Base-by-base conservation (phyloP, 2,888 invertebrate genomes). In the Cryptophagus acutangulus region DNA sequence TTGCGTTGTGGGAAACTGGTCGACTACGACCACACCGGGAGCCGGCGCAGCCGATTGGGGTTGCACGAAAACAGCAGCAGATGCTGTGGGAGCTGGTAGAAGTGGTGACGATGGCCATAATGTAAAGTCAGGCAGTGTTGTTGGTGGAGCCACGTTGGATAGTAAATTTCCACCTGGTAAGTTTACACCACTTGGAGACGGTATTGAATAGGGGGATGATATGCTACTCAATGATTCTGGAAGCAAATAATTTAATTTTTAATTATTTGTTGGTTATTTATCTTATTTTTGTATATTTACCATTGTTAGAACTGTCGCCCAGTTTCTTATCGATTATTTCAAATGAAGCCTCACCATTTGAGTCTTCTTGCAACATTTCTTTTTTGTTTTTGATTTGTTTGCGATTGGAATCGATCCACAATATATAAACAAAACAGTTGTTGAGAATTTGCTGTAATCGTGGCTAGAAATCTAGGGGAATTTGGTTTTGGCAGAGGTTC, bases 121-220 rank as follows among this genome's bases (percentile, higher is more conserved):
- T 44, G 75, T 65, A 48, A 83, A 84, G 62, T 77, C 82, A 1
- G 83, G 84, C 28, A 84, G 68, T 52, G 79, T 77, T 16, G 77
- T 72, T 1, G 84, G 84, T 3, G 84, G 84, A 30, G 81, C 75
- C n/a, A 84, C 76, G 55, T 77, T 82, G 1, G 82, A 81, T 37
- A 84, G 62, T 43, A 83, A 60, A 62, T 80, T 82, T 28, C 77
- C 78, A 10, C 74, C 61, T 3, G 69, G 64, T 18, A 73, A 8
- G 12, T 69, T 66, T 4, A 57, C 53, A n/a, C 61, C 56, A 10
- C 67, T 63, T 28, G 75, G 69, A 8, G 72, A 69, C 24, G 78
- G 64, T 36, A 70, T 48, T 14, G 71, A 51, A 13, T 70, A 65
- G 3, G 67, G 59, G 3, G 71, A 70, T n/a, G 71, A 65, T 33